Evolutionary conservation across 2,797 vertebrate genomes (phyloP), one percentile per base, ranked within the genome.

Genomic region (Poecile montanus): DNA sequence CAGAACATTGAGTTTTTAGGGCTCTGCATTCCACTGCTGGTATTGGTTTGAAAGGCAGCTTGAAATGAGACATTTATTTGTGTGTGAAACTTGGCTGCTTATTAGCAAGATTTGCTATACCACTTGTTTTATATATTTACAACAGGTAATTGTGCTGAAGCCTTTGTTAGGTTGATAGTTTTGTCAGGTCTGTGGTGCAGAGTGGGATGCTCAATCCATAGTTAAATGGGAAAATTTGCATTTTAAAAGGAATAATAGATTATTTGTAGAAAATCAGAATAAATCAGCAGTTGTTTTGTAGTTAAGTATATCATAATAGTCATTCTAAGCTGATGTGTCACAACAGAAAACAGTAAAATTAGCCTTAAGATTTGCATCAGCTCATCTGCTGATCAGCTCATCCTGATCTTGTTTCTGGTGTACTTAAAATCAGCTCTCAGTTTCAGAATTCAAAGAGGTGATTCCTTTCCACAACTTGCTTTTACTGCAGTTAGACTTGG

Each of bases 231-330:
- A 51, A 67, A 27, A 70, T 63, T 42, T 73, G 21, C 34, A 45
- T 93, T 93, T 91, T 42, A 70, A 80, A 87, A 84, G n/a, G 65
- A 95, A 85, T 94, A 87, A 36, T 17, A 89, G 32, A 89, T 89
- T 60, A 80, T 47, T 50, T 72, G 73, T 67, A 74, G 71, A 36
- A 85, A 81, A 60, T 38, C 63, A 67, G 61, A 80, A 30, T 85
- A 80, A 90, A 54, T 45, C 74, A 88, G 77, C 15, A 16, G 58
- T 38, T 67, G 30, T 88, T 88, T 68, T 63, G 58, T 57, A 60
- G 27, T 72, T 63, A 56, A 57, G 53, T 25, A 6, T 73, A 78
- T 76, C 42, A 20, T 3, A 75, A 66, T 54, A 78, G 44, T 77
- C 38, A 63, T 40, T 70, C 54, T 83, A 76, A 85, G 22, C 6